These are phyloP conservation scores for Python bivittatus DNA, from an alignment of 2,113 vertebrate genomes.

Conservation along the genomic window DNA sequence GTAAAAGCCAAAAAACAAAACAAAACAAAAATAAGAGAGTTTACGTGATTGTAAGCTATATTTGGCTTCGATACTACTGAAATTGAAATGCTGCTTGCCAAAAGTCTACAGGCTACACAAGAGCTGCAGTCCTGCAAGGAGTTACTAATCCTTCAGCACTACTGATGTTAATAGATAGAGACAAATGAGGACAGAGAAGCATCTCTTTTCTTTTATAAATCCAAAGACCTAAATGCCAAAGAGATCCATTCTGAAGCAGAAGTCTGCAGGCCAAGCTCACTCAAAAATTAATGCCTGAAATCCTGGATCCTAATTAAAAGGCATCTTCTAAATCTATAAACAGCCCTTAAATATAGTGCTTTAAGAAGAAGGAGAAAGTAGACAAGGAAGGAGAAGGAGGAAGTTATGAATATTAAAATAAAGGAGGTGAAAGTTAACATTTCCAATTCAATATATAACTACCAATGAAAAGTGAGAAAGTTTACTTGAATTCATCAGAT, in stretches of 20 bases:
- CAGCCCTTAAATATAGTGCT: background rate
- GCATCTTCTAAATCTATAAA: background rate
- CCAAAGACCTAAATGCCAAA: slow-evolving; percentile 7
- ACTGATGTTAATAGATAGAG: slow-evolving; percentile 14
- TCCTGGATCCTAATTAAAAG: background rate
- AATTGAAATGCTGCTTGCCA: slow-evolving; percentile 28
- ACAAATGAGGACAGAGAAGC: slow-evolving; percentile 7
- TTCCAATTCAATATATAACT: background rate
- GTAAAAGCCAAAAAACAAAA: no score
- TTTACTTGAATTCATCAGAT: no score
- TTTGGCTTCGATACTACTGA: slow-evolving; percentile 29
- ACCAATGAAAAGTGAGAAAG: background rate
- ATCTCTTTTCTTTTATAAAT: slow-evolving; percentile 4
- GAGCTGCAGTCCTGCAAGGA: background rate
- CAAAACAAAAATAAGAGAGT: slow-evolving; percentile 28
- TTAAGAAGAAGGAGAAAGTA: background rate
- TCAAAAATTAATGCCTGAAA: background rate
- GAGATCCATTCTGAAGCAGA: slow-evolving; percentile 6
- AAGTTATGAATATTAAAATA: background rate
- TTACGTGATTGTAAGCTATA: slow-evolving; percentile 21
- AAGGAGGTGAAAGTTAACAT: background rate
- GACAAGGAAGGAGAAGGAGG: background rate
- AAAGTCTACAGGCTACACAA: background rate
- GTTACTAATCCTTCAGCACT: background rate
- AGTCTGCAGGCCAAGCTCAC: background rate